These are phyloP conservation scores for Drosophila nannoptera DNA, from an alignment of 1,140 invertebrate species.

Conservation along the genomic window DNA sequence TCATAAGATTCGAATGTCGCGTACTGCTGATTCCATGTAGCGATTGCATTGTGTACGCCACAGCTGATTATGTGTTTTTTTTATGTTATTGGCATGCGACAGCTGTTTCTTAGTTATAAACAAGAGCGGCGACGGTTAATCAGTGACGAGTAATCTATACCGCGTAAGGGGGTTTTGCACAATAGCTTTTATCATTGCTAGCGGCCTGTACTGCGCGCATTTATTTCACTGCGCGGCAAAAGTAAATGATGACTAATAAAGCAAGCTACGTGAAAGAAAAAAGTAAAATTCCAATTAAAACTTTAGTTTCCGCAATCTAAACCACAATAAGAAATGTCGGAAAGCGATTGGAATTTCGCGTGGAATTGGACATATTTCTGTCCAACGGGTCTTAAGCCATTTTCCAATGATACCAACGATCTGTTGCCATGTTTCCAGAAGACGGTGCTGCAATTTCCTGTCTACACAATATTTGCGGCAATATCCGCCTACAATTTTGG, in stretches of 20 bases:
- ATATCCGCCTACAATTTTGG: constrained; percentile 89
- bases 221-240: constrained; percentile 5
- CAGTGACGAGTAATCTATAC: constrained; percentile 5
- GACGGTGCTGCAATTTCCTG: constrained; percentile 85
- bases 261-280: constrained; percentile 31
- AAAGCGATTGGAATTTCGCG: constrained; percentile 55
- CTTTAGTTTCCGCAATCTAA: constrained; percentile 6
- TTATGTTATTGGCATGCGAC: neutral
- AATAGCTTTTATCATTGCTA: constrained; percentile 29
- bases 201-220: constrained; percentile 4
- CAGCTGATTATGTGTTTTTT: neutral
- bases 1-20: too few relatives aligned
- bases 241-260: constrained; percentile 43
- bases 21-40: neutral
- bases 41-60: constrained; percentile 11
- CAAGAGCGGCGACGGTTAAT: constrained; percentile 21
- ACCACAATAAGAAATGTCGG: constrained; percentile 22
- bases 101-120: constrained; percentile 41
- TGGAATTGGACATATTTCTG: constrained; percentile 89
- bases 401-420: constrained; percentile 84
- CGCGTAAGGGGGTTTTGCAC: constrained; percentile 30
- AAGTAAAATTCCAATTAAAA: constrained; percentile 14
- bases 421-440: constrained; percentile 90
- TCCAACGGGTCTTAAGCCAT: constrained; percentile 82
- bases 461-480: constrained; percentile 85